Evolutionary conservation across 2,797 vertebrate genomes (phyloP), one percentile per base, ranked within the genome.

Genomic region (Pachyuromys duprasi): DNA sequence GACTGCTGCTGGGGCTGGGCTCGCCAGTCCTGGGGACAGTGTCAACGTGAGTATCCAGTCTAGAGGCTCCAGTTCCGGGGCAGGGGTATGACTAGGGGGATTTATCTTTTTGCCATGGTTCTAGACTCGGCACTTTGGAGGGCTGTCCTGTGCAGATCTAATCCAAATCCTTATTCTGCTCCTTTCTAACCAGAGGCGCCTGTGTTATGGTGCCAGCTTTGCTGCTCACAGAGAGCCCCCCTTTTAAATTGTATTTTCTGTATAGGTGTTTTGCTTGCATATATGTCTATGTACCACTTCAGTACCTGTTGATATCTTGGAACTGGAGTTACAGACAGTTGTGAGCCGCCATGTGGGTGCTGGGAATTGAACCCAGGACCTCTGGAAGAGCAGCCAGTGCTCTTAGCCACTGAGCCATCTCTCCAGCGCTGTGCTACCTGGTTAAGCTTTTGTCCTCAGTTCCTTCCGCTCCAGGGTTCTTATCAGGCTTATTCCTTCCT

Each of bases 1-100:
- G 99, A 99, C 98, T 99, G 99, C 99, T 99, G 99, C 99, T 99
- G 99, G 99, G 99, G 99, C 94, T 99, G 99, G 99, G 99, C 99
- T 0, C 99, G 99, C 0, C 98, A 98, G 93, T 98, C 99, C 95
- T 99, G 99, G 99, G 99, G 99, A 96, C 99, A 99, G 20, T 99
- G 99, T 98, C 99, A 99, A 97, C 99, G 99, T 99, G 99, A 99
- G 99, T 99, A 98, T 96, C 91, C 0, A 42, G 94, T 55, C 97
- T 90, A 96, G 96, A 96, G 97, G 97, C 98, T 98, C 89, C 95
- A 87, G 93, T 93, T 89, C 97, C 12, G 79, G 96, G 93, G 39
- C 94, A 82, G 88, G 36, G 14, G 33, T 14, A 13, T 12, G 12
- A 18, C 3, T 49, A 49, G n/a, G 69, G 8, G 60, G 60, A 70